phyloP scores from a whole-genome alignment of 2,888 invertebrate species.

The Parnassius glacialis region DNA sequence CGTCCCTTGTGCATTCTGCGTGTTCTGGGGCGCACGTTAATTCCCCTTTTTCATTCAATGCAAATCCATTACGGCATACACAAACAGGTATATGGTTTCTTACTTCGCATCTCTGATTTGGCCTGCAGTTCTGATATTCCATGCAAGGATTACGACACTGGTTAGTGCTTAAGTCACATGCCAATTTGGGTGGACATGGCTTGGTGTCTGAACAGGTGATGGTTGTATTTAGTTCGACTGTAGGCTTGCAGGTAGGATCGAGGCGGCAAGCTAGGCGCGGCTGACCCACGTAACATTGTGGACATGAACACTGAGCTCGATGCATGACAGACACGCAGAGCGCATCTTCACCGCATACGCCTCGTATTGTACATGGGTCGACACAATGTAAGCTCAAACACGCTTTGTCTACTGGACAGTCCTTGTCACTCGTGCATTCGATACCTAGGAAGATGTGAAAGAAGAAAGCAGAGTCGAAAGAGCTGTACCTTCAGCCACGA shows the following conservation, averaged over 20 bases:
- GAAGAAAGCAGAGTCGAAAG: constrained; percentile 84
- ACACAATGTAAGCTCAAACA: constrained; percentile 95
- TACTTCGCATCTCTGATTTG: constrained; percentile 93
- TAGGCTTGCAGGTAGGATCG: constrained; percentile 88
- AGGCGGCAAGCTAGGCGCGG: constrained; percentile 89
- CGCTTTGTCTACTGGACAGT: constrained; percentile 95
- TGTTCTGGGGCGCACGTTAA: constrained; percentile 91
- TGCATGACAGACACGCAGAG: constrained; percentile 92
- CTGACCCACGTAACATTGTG: constrained; percentile 92
- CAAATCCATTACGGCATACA: constrained; percentile 93
- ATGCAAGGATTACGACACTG: constrained; percentile 91
- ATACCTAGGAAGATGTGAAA: constrained; percentile 85
- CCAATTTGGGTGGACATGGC: constrained; percentile 87
- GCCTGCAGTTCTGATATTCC: constrained; percentile 85
- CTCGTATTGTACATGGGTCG: constrained; percentile 94
- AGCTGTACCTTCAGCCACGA: constrained; percentile 93
- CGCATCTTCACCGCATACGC: constrained; percentile 94
- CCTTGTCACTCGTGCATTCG: constrained; percentile 94
- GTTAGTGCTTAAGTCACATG: constrained; percentile 85
- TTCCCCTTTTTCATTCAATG: constrained; percentile 92
- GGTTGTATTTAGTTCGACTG: constrained; percentile 80
- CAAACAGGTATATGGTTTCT: constrained; percentile 92
- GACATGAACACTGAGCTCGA: constrained; percentile 92
- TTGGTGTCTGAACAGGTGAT: constrained; percentile 84
- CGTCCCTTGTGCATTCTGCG: constrained; percentile 89